Base-by-base conservation (phyloP, 2,797 vertebrate genomes). In the Anniella stebbinsi region DNA sequence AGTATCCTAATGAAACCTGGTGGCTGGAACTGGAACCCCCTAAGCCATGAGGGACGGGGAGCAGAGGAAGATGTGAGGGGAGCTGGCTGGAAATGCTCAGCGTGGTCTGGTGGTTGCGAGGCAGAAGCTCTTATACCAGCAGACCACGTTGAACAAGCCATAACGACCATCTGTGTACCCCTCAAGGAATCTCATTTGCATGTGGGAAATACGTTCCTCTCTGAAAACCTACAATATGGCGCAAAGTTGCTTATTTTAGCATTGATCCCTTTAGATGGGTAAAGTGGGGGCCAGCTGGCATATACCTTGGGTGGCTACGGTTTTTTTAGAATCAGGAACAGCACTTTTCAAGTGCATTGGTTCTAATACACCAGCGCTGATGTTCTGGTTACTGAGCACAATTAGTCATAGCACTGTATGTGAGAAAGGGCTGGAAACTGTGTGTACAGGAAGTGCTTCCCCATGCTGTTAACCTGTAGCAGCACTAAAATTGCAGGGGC, bases 401-500 rank as follows among this genome's bases (percentile, higher is more conserved):
- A 90, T 45, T 82, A n/a, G n/a, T 57, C 45, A 54, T 84, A 84
- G 88, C 38, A n/a, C 36, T 28, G 17, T 21, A 11, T 38, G 25
- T 6, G 69, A 54, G 15, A 11, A 77, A 90, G 89, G 89, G 89
- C 85, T 90, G 67, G 72, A 70, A 76, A 54, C 45, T 10, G 17
- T 36, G 75, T 33, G 2, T 66, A 36, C 12, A 36, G 67, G 78
- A 41, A 23, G 30, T 38, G 45, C 30, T 63, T 45, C 33, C 36
- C 75, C 41, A 11, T n/a, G 45, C n/a, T 51, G 33, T 8, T 69
- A n/a, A 45, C 51, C 33, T 25, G 76, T 33, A 41, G 66, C 23
- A 23, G 66, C 10, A 17, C 80, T 51, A 8, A 51, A 80, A 30
- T 48, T 45, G 21, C 38, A 66, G 85, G 36, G 70, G 60, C 78